These are phyloP conservation scores for Harpalus rufipes DNA, from an alignment of 2,888 invertebrate species.

Conservation along the genomic window DNA sequence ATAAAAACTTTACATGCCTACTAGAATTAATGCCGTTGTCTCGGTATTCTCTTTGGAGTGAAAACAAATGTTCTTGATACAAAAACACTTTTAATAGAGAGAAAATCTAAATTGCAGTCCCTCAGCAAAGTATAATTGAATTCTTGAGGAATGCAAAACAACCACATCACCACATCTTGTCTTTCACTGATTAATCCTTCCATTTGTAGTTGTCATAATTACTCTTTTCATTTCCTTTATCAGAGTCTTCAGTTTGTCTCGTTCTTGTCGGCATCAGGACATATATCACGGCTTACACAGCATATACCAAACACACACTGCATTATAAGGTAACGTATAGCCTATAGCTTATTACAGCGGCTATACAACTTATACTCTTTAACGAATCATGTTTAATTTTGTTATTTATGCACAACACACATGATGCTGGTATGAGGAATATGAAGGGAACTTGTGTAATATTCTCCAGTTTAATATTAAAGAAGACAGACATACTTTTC, in stretches of 20 bases:
- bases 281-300: conserved; percentile 21
- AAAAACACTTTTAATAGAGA: not conserved
- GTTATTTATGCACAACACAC: not conserved
- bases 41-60: not conserved
- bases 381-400: not conserved
- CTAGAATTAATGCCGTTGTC: not conserved
- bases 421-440: not conserved
- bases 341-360: not conserved
- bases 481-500: too few relatives aligned
- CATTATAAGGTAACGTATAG: not conserved
- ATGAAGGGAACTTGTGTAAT: not conserved
- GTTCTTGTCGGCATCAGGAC: conserved; percentile 8
- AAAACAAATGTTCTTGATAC: not conserved
- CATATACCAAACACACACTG: not conserved
- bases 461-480: too few relatives aligned
- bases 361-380: not conserved
- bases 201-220: conserved; percentile 33
- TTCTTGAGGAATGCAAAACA: not conserved
- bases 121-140: not conserved
- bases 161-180: not conserved
- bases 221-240: conserved; percentile 16
- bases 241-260: conserved; percentile 18
- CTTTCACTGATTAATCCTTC: conserved; percentile 16
- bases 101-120: not conserved
- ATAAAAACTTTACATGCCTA: too few relatives aligned